phyloP scores from a whole-genome alignment of 1,140 invertebrate species.

The Stratiolaelaps scimitus region DNA sequence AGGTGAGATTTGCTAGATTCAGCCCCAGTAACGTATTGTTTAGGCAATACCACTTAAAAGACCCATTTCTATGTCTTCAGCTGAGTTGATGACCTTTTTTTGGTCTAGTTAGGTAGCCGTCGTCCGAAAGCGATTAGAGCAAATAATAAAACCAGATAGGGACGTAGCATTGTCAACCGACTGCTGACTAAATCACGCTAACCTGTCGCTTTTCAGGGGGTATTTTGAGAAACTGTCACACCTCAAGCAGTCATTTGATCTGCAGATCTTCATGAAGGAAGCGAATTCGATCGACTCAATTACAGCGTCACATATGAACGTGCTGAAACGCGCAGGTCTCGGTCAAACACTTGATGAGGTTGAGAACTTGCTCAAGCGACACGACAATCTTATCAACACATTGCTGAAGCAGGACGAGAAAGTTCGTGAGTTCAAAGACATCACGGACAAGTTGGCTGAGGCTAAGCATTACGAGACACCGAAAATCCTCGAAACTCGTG shows the following conservation, averaged over 20 bases:
- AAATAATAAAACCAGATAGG: too few relatives aligned
- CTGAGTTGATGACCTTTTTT: too few relatives aligned
- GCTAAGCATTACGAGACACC: conserved; percentile 66
- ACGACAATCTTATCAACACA: conserved; percentile 86
- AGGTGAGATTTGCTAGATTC: conserved; percentile 7
- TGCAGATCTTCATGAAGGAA: conserved; percentile 76
- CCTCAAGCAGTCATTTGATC: conserved; percentile 66
- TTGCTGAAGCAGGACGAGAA: conserved; percentile 84
- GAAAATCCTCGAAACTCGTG: conserved; percentile 58
- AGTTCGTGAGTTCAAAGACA: conserved; percentile 67
- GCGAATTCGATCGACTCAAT: conserved; percentile 93
- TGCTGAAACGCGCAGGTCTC: conserved; percentile 72
- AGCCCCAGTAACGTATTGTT: too few relatives aligned
- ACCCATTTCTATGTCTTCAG: too few relatives aligned
- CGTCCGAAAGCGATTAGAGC: too few relatives aligned
- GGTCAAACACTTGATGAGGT: conserved; percentile 86
- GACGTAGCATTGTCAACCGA: too few relatives aligned
- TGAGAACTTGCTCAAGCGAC: conserved; percentile 78
- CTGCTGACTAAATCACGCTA: neutral
- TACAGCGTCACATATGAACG: conserved; percentile 81
- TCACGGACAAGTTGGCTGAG: conserved; percentile 67
- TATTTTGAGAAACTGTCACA: conserved; percentile 71
- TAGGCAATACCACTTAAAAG: too few relatives aligned
- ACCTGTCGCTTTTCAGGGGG: conserved; percentile 40
- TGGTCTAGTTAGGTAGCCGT: too few relatives aligned